Percentiles rank a stretch among this genome's conserved stretches.
Conservation (phyloP, 2,113 vertebrate genomes). For the Amazona guildingii region DNA sequence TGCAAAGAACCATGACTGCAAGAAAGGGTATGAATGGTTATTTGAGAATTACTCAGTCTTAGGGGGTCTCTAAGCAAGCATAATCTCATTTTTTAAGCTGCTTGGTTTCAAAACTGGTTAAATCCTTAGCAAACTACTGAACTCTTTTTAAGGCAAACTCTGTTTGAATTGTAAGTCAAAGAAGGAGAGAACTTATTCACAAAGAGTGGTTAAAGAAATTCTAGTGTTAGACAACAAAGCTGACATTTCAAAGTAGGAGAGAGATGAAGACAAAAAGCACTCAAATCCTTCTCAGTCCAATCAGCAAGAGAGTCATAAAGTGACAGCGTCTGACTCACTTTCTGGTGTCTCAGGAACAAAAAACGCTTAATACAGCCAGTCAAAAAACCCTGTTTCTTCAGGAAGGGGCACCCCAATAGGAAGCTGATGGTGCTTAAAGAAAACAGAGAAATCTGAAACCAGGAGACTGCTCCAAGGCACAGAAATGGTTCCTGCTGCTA, state of each 20-base stretch:
- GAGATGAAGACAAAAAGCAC: neutral
- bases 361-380: accelerated
- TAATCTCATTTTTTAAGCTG: neutral
- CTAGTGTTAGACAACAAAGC: neutral
- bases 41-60: neutral
- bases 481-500: neutral
- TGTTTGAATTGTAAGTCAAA: neutral
- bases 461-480: neutral
- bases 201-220: neutral
- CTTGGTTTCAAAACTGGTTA: neutral
- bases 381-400: neutral
- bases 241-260: neutral
- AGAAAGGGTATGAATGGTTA: neutral
- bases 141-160: neutral
- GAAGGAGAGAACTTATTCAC: neutral
- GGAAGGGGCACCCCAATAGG: neutral
- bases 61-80: neutral
- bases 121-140: neutral
- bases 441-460: neutral
- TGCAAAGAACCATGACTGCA: neutral
- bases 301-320: neutral
- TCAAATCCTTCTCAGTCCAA: neutral
- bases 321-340: neutral
- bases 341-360: neutral
- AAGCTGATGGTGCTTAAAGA: neutral